phyloP scores from a whole-genome alignment of 2,113 vertebrate genomes.

The Lagopus leucura region DNA sequence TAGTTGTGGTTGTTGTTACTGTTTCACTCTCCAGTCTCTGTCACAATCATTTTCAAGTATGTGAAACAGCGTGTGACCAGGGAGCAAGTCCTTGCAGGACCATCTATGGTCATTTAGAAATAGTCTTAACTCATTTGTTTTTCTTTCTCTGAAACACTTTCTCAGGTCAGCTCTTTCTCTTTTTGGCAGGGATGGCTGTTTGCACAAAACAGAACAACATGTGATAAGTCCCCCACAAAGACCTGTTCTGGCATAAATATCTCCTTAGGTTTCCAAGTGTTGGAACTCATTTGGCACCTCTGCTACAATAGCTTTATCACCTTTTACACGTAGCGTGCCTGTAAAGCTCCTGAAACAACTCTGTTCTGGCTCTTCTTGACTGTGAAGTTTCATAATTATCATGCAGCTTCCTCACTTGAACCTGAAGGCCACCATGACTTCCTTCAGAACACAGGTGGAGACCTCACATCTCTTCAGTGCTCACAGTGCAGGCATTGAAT shows the following conservation, averaged over 20 bases:
- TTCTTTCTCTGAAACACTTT: not conserved
- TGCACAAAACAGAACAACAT: not conserved
- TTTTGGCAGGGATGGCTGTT: not conserved
- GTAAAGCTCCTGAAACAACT: not conserved
- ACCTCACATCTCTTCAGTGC: not conserved
- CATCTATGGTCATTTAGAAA: not conserved
- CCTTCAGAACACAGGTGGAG: not conserved
- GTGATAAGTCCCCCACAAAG: not conserved
- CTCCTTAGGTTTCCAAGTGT: not conserved
- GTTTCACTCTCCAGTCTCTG: not conserved
- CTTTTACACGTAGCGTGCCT: not conserved
- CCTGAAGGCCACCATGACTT: not conserved
- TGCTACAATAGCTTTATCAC: not conserved
- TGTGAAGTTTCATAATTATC: not conserved
- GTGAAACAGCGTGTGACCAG: not conserved
- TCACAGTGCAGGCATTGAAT: not conserved
- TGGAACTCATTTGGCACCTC: not conserved
- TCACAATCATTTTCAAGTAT: not conserved
- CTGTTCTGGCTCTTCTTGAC: not conserved
- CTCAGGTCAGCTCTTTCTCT: not conserved
- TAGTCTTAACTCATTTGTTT: not conserved
- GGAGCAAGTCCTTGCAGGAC: not conserved
- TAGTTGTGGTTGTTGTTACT: not conserved
- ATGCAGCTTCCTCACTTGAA: not conserved
- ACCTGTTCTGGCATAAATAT: not conserved